Conservation (phyloP, 1,140 invertebrate genomes). For the Mercenaria mercenaria region DNA sequence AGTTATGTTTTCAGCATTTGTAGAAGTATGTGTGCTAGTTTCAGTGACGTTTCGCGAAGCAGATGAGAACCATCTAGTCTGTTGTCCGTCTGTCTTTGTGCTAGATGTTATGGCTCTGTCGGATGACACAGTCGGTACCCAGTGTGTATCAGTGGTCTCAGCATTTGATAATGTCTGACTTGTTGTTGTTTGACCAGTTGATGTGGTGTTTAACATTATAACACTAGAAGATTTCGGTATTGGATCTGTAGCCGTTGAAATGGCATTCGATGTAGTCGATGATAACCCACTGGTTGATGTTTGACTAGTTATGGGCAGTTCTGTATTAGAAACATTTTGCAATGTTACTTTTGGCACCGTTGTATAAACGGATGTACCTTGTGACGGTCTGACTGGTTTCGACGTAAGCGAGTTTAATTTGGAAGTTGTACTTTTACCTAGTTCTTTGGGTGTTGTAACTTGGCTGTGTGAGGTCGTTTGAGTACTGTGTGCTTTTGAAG, state of each 20-base stretch:
- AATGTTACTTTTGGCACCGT: background rate
- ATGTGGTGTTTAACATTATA: too few relatives aligned
- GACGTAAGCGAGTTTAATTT: background rate
- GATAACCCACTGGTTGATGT: background rate
- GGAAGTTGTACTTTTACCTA: background rate
- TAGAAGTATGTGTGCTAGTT: too few relatives aligned
- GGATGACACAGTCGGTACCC: background rate
- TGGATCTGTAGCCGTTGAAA: background rate
- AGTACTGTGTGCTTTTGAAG: background rate
- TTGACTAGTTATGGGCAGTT: background rate
- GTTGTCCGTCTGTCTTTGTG: too few relatives aligned
- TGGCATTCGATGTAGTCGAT: background rate
- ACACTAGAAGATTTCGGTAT: background rate
- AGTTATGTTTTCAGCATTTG: too few relatives aligned
- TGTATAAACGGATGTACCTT: too few relatives aligned
- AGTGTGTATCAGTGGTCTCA: too few relatives aligned
- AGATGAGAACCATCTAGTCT: too few relatives aligned
- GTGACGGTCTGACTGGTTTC: background rate
- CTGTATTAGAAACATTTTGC: background rate
- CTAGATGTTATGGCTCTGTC: too few relatives aligned
- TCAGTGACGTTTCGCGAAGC: too few relatives aligned
- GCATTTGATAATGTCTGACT: background rate
- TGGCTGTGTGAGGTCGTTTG: background rate
- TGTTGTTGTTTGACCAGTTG: background rate
- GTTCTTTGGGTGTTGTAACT: background rate